A percentile compares a stretch with the other conserved stretches of the same genome.
Conservation (phyloP, 2,113 vertebrate species). For the Spilogale gracilis region DNA sequence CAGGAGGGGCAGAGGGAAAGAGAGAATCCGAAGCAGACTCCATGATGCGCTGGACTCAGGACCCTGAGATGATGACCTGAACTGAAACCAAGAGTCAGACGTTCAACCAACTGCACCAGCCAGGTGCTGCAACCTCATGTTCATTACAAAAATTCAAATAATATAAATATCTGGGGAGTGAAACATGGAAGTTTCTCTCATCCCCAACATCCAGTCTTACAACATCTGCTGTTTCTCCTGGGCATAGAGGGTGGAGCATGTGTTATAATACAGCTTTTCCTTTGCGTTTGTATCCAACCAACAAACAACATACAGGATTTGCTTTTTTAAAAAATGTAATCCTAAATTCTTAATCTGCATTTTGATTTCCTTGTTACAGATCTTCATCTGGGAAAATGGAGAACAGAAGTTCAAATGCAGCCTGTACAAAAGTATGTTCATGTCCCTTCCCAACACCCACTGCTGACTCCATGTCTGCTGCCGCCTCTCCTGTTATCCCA, state of each 20-base stretch:
- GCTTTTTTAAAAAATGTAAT: neutral
- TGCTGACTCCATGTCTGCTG: neutral
- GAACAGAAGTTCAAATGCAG: neutral
- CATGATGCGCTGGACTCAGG: too few relatives aligned
- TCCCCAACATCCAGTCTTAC: neutral
- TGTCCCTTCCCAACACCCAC: neutral
- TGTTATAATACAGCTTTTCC: neutral
- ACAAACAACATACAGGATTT: neutral
- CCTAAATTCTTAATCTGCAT: neutral
- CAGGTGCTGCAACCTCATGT: neutral
- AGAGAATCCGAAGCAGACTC: too few relatives aligned
- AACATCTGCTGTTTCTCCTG: neutral
- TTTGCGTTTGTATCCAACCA: neutral
- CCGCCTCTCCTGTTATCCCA: neutral
- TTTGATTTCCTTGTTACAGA: constrained; percentile 28
- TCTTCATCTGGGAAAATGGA: neutral
- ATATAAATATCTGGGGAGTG: neutral
- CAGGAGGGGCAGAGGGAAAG: too few relatives aligned
- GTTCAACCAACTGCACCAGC: neutral
- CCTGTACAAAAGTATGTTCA: neutral
- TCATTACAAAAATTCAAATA: constrained; percentile 35
- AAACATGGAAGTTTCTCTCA: neutral
- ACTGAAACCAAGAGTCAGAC: too few relatives aligned
- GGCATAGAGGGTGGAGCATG: neutral
- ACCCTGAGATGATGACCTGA: too few relatives aligned